Base-by-base conservation (phyloP, 1,140 invertebrate species). In the Cherax quadricarinatus region DNA sequence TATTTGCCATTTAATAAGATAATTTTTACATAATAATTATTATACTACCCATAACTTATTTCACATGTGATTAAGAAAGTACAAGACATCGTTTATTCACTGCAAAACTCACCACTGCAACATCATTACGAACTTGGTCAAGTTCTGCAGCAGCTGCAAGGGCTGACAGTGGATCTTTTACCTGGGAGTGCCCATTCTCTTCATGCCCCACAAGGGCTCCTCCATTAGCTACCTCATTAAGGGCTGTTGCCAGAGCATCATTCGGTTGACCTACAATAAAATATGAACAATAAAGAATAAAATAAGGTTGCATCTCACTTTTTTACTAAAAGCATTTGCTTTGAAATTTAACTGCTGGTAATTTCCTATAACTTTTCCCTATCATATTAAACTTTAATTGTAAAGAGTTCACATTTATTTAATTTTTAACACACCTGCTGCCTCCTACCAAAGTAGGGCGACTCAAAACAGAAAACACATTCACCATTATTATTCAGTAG, bases 81-180 rank as follows among this genome's bases (percentile, higher is more conserved):
- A 66, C 18, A 5, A 21, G 70, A 7, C n/a, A 75, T 1, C 2
- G 66, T 70, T 70, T 70, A 21, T 18, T 6, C 66, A 24, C 16
- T 6, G 12, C 5, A 75, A 75, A 60, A 89, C 87, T 93, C 57
- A 89, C 88, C 14, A 48, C 92, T 70, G 88, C 75, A 80, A 93
- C 92, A 86, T 93, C 87, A 80, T 82, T 93, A 18, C 92, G 82
- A 21, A 93, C 92, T 89, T 93, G 92, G 51, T 93, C 92, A 14
- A 93, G 75, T 75, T 93, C 92, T 53, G 92, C 92, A 30, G 92
- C 92, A 60, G 92, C 92, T 1, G 92, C 92, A 16, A 93, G 66
- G 78, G 92, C 92, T 41, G 92, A 90, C 1, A 93, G 86, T 5
- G 92, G 85, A 66, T 93, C 92, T 75, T 93, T 93, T 18, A 88